Evolutionary conservation across 2,797 vertebrate genomes (phyloP), one percentile per base, ranked within the genome.

Genomic region (Artibeus lituratus): DNA sequence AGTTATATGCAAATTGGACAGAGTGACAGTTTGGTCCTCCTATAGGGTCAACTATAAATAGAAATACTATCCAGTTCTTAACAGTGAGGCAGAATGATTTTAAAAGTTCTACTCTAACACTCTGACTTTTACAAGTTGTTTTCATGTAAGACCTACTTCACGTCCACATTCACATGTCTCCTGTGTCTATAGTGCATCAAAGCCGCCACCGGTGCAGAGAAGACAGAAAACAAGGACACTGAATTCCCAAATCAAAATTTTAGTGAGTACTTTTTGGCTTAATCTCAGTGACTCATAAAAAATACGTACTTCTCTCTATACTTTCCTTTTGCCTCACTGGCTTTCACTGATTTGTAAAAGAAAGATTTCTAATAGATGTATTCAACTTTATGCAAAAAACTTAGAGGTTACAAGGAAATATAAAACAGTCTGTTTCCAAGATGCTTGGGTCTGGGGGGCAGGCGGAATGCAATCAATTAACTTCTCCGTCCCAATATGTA

Each of bases 261-360:
- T 70, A 99, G 99, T 99, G 99, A 98, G 97, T 97, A 96, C 84
- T 88, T 97, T 78, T 74, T 87, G 5, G 26, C 86, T 92, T 95
- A 83, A 83, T 83, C 47, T 86, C n/a, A 5, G 67, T 93, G 1
- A 0, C 7, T 97, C 22, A 96, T 29, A 5, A 24, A 42, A 76
- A 73, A 90, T 84, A 10, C 10, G 14, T 24, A 10, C 18, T 88
- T 81, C 29, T 62, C 59, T 72, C 15, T 53, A 0, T 69, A 39
- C 35, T 74, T 87, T 5, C 10, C 35, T 87, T 77, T 70, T 87
- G n/a, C 22, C 19, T 22, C 74, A 85, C 49, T 65, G 47, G 47
- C n/a, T 92, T 95, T 94, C 35, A 55, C n/a, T 91, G 76, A 90
- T 90, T 88, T 86, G 19, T 51, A 65, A 81, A 86, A 67, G 39